Evolutionary conservation across 2,797 vertebrate genomes (phyloP), one percentile per base, ranked within the genome.

Genomic region (Oryzias dopingdopingensis): DNA sequence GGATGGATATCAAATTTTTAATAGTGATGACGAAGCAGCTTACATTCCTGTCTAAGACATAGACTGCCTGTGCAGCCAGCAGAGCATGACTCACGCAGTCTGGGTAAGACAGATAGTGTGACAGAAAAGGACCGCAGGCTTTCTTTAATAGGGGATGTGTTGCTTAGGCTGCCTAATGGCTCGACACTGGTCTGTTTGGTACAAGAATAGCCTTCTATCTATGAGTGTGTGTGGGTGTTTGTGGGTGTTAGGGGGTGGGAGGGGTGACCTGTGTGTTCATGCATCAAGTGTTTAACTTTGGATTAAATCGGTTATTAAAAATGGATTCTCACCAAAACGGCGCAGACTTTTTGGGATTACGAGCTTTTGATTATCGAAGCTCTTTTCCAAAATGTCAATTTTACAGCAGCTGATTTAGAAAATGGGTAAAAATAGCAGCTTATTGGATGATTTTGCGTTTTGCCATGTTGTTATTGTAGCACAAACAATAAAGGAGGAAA

Each of bases 101-200:
- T 74, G 71, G 65, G 62, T 58, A 68, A 77, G 73, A 82, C 51
- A 54, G 67, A 78, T 66, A 76, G 76, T 75, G 74, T 77, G 81
- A 81, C 76, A 79, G 82, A 68, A 59, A 4, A 62, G 72, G 42
- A 63, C 81, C 73, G 56, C 26, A 74, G 81, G 76, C 68, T 60
- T 58, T 81, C 77, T 84, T 87, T 85, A 87, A 85, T 85, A 85
- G 80, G 82, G 67, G 64, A 86, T 82, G 84, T 85, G 80, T 71
- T 80, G 81, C 72, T 75, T 68, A 81, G 76, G 63, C 49, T 15
- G 70, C 69, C 79, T 82, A 83, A 86, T 84, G 78, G 77, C 74
- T 84, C 64, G 68, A 77, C 82, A 62, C 70, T 65, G 70, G 77
- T 74, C 65, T 83, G 67, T 72, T 77, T 77, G 65, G 64, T 76